phyloP scores from a whole-genome alignment of 2,113 vertebrate species.

The Brachyhypopomus occidentalis region DNA sequence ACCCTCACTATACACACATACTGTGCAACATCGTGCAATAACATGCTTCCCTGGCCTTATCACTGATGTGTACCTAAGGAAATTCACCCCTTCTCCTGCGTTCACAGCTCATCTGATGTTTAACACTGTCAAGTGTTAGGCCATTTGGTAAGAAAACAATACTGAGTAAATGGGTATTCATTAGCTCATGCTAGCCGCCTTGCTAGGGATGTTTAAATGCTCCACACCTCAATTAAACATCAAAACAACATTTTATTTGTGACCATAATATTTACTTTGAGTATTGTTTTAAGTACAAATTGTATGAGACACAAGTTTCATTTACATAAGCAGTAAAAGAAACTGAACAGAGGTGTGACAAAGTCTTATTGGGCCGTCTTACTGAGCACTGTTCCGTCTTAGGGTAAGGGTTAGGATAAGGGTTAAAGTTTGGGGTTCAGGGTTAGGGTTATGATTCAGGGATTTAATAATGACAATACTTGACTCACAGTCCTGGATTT shows the following conservation, averaged over 20 bases:
- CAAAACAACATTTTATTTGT: neutral
- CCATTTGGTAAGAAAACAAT: neutral
- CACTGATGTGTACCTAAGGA: neutral
- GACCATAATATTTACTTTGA: conserved; percentile 16
- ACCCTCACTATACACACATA: neutral
- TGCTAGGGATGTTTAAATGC: neutral
- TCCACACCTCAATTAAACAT: neutral
- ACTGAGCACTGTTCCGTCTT: conserved; percentile 64
- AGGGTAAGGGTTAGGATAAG: conserved; percentile 71
- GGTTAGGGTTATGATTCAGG: neutral
- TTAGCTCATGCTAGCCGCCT: neutral
- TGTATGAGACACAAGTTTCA: neutral
- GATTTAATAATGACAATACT: neutral
- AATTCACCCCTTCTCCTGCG: neutral
- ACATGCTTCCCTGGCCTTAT: neutral
- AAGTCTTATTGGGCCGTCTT: conserved; percentile 57
- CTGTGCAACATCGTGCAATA: too few relatives aligned
- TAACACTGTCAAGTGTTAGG: neutral
- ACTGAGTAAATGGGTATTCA: conserved; percentile 1
- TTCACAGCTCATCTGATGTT: neutral
- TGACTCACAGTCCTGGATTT: neutral
- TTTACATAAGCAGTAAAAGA: conserved; percentile 31
- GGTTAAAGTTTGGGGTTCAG: conserved; percentile 55
- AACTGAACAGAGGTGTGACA: conserved; percentile 51
- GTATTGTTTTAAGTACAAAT: conserved; percentile 27